Percentiles rank a stretch among this genome's conserved stretches.
These are phyloP conservation scores for Drosophila setosimentum DNA, from an alignment of 2,888 invertebrate genomes.

Conservation along the genomic window DNA sequence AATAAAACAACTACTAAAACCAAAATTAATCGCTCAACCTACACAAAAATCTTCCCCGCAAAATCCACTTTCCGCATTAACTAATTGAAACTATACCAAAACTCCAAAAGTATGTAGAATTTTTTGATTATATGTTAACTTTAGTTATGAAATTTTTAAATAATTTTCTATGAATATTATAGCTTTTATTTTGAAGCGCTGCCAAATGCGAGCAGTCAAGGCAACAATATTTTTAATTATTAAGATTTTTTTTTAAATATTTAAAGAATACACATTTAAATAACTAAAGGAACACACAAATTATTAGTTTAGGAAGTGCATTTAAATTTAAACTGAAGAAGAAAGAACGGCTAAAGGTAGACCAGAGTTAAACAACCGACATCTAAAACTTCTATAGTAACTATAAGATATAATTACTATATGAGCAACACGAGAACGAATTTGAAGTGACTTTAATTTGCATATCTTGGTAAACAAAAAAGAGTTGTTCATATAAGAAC, in stretches of 20 bases:
- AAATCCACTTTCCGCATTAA: not conserved
- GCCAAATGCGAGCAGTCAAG: not conserved
- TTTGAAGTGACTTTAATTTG: not conserved
- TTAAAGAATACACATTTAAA: too few relatives aligned
- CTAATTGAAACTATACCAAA: not conserved
- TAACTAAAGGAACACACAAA: not conserved
- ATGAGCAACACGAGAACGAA: too few relatives aligned
- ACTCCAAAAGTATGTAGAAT: not conserved
- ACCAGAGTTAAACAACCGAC: not conserved
- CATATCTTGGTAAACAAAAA: not conserved
- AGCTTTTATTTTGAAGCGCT: not conserved
- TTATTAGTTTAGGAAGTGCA: not conserved
- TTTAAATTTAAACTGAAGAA: not conserved
- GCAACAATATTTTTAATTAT: too few relatives aligned
- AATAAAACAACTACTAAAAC: conserved; percentile 12
- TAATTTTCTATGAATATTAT: not conserved
- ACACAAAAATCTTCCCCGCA: conserved; percentile 25
- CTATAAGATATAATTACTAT: too few relatives aligned
- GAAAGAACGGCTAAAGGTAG: not conserved
- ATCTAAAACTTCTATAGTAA: not conserved
- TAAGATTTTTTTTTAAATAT: too few relatives aligned
- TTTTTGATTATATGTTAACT: not conserved
- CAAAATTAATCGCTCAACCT: conserved; percentile 21
- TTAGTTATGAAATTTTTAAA: not conserved
- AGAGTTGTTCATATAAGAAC: not conserved